Percentiles rank a stretch among this genome's conserved stretches.
These are phyloP conservation scores for Philopotamus ludificatus DNA, from an alignment of 1,140 invertebrate genomes.

Conservation along the genomic window DNA sequence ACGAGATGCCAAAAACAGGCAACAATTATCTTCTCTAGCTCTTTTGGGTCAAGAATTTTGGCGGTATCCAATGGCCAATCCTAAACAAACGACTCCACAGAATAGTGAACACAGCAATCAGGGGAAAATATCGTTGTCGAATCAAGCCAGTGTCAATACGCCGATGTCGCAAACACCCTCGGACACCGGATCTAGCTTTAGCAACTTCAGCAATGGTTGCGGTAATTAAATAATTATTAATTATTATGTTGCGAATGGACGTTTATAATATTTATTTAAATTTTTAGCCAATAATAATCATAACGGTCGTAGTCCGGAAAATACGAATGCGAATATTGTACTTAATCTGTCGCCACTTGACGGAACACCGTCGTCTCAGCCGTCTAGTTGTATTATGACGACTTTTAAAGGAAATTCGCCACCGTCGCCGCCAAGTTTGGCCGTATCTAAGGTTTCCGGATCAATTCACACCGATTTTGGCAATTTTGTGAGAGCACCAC, in stretches of 20 bases:
- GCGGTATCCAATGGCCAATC: constrained; percentile 80
- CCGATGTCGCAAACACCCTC: constrained; percentile 61
- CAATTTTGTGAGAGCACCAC: constrained; percentile 60
- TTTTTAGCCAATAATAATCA: too few relatives aligned
- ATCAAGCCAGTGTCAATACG: constrained; percentile 31
- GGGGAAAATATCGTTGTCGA: neutral
- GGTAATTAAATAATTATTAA: constrained; percentile 43
- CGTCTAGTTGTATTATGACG: constrained; percentile 54
- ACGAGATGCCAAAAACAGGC: constrained; percentile 81
- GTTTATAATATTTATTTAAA: too few relatives aligned
- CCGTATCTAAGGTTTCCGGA: constrained; percentile 18
- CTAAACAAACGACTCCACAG: constrained; percentile 50
- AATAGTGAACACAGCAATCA: neutral
- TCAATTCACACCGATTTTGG: constrained; percentile 45
- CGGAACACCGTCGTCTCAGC: constrained; percentile 46
- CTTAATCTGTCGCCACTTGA: constrained; percentile 72
- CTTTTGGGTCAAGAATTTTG: constrained; percentile 92
- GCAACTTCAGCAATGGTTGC: constrained; percentile 63
- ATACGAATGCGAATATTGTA: constrained; percentile 69
- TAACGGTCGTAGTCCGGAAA: constrained; percentile 64
- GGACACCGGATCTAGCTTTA: constrained; percentile 62
- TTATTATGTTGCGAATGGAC: too few relatives aligned
- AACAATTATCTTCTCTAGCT: constrained; percentile 86
- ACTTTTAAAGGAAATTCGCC: constrained; percentile 62
- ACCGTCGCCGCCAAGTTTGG: constrained; percentile 52